phyloP scores from a whole-genome alignment of 2,797 vertebrate species.

The Tauraco hartlaubi region DNA sequence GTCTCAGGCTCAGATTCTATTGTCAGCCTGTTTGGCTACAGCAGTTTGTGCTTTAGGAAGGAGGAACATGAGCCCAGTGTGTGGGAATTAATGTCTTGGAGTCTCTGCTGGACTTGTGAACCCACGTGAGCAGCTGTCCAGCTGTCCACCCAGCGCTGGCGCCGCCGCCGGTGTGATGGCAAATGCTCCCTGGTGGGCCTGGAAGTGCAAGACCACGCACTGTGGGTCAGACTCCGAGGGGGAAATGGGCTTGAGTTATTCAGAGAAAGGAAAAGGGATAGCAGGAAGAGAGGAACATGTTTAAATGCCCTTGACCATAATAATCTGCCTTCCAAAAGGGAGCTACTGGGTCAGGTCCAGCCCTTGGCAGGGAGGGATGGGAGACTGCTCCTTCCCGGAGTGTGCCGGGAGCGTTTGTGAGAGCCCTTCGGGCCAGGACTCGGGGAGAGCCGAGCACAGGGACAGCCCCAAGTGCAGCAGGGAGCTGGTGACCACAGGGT shows the following conservation, averaged over 20 bases:
- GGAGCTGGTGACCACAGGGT: neutral
- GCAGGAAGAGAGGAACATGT: neutral
- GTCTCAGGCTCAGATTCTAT: neutral
- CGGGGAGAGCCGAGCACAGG: neutral
- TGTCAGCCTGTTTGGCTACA: neutral
- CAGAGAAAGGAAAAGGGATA: neutral
- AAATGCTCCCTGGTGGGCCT: neutral
- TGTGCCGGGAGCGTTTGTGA: neutral
- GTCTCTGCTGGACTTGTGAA: neutral
- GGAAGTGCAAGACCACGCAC: rapidly evolving
- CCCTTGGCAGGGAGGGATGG: neutral
- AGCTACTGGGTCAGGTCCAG: neutral
- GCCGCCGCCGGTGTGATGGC: rapidly evolving
- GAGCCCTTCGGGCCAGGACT: neutral
- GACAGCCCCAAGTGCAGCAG: neutral
- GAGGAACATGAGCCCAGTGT: rapidly evolving
- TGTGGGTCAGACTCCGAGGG: neutral
- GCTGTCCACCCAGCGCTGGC: neutral
- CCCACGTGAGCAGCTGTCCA: rapidly evolving
- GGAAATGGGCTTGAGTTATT: neutral
- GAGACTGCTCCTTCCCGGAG: neutral
- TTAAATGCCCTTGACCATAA: neutral
- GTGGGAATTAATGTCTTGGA: neutral
- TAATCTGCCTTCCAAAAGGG: neutral
- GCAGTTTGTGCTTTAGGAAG: neutral